Conservation (phyloP, 37 sponge, comb jelly and placozoan genomes). For the Bolinopsis microptera region DNA sequence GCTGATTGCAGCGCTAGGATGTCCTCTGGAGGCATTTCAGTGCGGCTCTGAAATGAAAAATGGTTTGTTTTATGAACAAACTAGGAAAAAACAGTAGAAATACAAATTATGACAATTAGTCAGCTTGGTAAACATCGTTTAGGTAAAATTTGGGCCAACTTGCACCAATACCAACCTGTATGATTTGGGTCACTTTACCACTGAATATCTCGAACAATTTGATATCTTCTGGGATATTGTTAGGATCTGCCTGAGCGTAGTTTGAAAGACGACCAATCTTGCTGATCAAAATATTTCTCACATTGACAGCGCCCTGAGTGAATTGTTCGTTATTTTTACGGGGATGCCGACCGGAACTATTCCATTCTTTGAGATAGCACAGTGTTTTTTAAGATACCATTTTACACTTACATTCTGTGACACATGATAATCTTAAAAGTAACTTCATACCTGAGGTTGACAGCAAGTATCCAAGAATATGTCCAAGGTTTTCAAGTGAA, state of each 20-base stretch:
- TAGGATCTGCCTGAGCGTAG: conserved; percentile 82
- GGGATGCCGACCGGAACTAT: no score
- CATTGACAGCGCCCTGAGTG: conserved; percentile 86
- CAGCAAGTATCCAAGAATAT: conserved; percentile 74
- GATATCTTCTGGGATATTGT: conserved; percentile 84
- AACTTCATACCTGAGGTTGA: conserved; percentile 20
- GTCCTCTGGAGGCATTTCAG: conserved; percentile 84
- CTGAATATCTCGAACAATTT: conserved; percentile 95
- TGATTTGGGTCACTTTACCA: conserved; percentile 83
- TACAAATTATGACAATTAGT: background rate
- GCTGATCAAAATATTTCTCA: conserved; percentile 91
- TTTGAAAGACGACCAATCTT: conserved; percentile 80
- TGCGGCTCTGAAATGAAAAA: conserved; percentile 71
- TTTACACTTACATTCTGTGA: no score
- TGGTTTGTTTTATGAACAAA: background rate
- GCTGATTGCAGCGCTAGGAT: conserved; percentile 83
- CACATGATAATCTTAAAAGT: no score
- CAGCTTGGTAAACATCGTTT: background rate
- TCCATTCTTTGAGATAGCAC: no score
- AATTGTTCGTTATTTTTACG: no score
- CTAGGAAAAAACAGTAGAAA: background rate
- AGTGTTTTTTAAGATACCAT: no score
- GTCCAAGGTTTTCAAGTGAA: conserved; percentile 87
- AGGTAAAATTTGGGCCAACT: no score
- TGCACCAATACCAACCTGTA: conserved; percentile 89